These are phyloP conservation scores for Reticulitermes speratus DNA, from an alignment of 1,140 invertebrate species.

Conservation along the genomic window DNA sequence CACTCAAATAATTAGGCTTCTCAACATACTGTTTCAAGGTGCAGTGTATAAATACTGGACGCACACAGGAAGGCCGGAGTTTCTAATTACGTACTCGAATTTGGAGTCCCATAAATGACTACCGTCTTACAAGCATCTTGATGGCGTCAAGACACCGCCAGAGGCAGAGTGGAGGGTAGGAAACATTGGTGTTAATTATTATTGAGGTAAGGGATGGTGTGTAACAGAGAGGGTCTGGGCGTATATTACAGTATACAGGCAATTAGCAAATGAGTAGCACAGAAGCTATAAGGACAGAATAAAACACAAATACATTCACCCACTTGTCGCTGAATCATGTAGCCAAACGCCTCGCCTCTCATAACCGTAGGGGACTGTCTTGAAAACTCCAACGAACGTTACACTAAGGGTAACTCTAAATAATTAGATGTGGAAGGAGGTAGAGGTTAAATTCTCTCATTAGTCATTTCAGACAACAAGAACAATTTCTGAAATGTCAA, in stretches of 20 bases:
- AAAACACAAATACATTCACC: constrained; percentile 7
- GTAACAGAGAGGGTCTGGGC: not conserved
- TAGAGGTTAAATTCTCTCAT: not conserved
- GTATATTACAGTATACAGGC: constrained; percentile 21
- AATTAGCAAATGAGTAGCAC: constrained; percentile 27
- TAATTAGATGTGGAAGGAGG: not conserved
- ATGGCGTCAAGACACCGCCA: not conserved
- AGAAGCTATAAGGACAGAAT: not conserved
- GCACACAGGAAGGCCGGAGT: no score
- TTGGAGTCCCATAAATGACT: not conserved
- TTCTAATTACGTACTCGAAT: no score
- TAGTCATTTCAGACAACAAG: not conserved
- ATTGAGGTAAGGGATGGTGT: constrained; percentile 20
- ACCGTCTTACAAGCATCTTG: not conserved
- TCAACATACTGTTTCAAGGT: not conserved
- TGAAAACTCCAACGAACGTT: not conserved
- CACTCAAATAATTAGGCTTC: no score
- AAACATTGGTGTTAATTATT: constrained; percentile 27
- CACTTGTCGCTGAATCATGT: not conserved
- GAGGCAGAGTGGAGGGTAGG: not conserved
- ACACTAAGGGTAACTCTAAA: not conserved
- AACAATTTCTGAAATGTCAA: not conserved
- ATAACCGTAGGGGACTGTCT: constrained; percentile 1
- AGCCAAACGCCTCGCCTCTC: not conserved
- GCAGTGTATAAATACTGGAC: not conserved